Base-by-base conservation (phyloP, 2,797 vertebrate genomes). In the Hafferia zeledoni region DNA sequence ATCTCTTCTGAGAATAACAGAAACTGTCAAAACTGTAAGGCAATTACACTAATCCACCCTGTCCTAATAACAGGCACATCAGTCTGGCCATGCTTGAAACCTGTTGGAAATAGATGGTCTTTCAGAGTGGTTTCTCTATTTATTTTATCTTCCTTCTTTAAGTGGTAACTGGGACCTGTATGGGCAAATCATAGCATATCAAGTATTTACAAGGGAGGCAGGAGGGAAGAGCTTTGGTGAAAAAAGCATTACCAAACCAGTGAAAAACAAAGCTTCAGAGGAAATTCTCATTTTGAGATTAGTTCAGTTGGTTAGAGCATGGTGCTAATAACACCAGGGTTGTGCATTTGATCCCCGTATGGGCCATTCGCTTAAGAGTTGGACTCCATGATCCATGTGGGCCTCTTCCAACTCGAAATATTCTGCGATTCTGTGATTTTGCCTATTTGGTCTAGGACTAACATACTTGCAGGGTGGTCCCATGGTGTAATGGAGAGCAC, bases 1-100 rank as follows among this genome's bases (percentile, higher is more conserved):
- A 90, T 91, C 53, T 87, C 25, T 89, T 94, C 84, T 88, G 68
- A 87, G 74, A 71, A 88, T 91, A 77, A 87, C 74, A 87, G 78
- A 89, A 94, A 64, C 78, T 67, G 68, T 94, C 57, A 76, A 70
- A 96, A 77, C 83, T 91, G 8, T 92, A 74, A 87, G 68, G 50
- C 65, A 89, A 52, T 94, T 87, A 65, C 63, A 35, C 85, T 90
- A 55, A 87, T 86, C 59, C 55, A 50, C 0, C 15, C 19, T 82
- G 20, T 90, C 39, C 72, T 93, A 87, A 84, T 79, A 90, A 75
- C 2, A 1, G 39, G n/a, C 33, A 47, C 76, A 69, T 95, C 68
- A 77, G 30, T 60, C 71, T 87, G 86, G 67, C 55, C 30, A 2
- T 86, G 59, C 59, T 91, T 55, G 65, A 91, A 94, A 76, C 6